A percentile compares a stretch with the other conserved stretches of the same genome.
Conservation (phyloP, 2,888 invertebrate species). For the Lamellibrachia satsuma region DNA sequence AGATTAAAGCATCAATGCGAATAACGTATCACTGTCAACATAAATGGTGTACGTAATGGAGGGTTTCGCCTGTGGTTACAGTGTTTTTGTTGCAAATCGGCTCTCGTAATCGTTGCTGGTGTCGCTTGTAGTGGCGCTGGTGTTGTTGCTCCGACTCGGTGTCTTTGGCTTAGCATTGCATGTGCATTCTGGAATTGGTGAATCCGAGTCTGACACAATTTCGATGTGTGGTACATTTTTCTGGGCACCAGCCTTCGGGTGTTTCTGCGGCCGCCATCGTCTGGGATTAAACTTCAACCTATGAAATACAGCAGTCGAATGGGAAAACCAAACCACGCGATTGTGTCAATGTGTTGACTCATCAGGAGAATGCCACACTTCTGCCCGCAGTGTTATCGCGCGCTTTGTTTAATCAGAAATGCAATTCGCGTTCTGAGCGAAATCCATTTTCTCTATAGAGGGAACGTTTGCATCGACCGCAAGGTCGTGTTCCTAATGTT, state of each 20-base stretch:
- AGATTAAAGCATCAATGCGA: not conserved
- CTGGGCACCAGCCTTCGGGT: not conserved
- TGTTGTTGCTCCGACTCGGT: not conserved
- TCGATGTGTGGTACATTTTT: not conserved
- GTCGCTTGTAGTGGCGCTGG: not conserved
- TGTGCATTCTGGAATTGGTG: not conserved
- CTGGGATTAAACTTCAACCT: not conserved
- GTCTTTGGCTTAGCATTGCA: not conserved
- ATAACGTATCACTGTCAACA: not conserved
- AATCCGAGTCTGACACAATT: not conserved
- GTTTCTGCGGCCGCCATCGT: not conserved
- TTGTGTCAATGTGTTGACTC: no score
- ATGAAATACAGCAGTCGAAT: not conserved
- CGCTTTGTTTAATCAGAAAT: no score
- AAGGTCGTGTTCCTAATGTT: no score
- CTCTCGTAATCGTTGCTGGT: not conserved
- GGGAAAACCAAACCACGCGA: no score
- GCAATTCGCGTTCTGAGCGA: no score
- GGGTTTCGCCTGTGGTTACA: not conserved
- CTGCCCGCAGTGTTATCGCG: no score
- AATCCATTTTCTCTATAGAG: no score
- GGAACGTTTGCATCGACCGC: no score
- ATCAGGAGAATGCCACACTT: no score
- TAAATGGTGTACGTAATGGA: not conserved
- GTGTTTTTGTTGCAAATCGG: not conserved